These are phyloP conservation scores for Gari tellinella DNA, from an alignment of 2,888 invertebrate genomes.

Conservation along the genomic window DNA sequence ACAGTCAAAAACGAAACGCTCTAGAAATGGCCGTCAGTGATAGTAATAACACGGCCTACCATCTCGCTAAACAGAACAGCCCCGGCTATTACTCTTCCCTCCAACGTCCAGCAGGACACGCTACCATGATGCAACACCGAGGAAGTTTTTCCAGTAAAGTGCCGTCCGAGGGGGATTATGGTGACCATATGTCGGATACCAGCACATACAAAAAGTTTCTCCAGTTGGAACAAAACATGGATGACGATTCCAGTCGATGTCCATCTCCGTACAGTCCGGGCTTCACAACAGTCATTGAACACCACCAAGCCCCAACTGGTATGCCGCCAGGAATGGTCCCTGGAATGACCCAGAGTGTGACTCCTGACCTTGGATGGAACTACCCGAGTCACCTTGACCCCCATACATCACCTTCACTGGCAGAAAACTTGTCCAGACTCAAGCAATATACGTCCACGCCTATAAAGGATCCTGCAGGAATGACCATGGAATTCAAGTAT, in stretches of 20 bases:
- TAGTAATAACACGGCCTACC: constrained; percentile 59
- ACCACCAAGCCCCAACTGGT: constrained; percentile 50
- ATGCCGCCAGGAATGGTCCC: constrained; percentile 15
- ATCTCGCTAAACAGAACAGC: constrained; percentile 60
- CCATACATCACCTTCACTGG: constrained; percentile 38
- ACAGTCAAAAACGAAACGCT: constrained; percentile 60
- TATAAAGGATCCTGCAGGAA: constrained; percentile 20
- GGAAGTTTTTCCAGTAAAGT: constrained; percentile 63
- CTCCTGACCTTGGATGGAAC: constrained; percentile 55
- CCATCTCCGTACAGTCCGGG: constrained; percentile 60
- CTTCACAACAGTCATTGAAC: constrained; percentile 58
- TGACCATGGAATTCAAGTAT: constrained; percentile 62
- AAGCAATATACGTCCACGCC: constrained; percentile 40
- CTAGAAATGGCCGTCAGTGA: constrained; percentile 67
- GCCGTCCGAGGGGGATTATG: constrained; percentile 58
- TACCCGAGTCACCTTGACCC: constrained; percentile 24
- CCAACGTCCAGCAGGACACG: constrained; percentile 58
- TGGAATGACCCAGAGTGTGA: constrained; percentile 9
- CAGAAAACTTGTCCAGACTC: constrained; percentile 57
- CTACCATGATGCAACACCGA: constrained; percentile 61
- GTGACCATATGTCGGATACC: constrained; percentile 67
- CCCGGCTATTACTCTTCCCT: constrained; percentile 60
- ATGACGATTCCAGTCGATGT: constrained; percentile 63
- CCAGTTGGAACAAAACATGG: constrained; percentile 64
- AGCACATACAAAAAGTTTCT: constrained; percentile 69